Percentiles rank a stretch among this genome's conserved stretches.
Conservation (phyloP, 1,140 invertebrate genomes). For the Drosophila virilis region DNA sequence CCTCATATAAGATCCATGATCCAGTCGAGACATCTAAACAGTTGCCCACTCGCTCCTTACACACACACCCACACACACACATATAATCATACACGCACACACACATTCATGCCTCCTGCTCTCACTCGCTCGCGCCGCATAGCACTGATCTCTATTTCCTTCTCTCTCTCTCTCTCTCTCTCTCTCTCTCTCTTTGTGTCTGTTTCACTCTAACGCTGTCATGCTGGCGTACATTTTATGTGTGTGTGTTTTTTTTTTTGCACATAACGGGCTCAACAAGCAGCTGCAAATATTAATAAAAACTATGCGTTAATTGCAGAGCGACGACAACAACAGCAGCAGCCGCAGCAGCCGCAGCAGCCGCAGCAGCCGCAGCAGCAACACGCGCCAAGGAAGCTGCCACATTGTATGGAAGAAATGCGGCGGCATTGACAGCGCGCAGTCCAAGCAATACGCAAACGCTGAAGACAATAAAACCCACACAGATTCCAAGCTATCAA, state of each 20-base stretch:
- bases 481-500: conserved; percentile 82
- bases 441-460: conserved; percentile 16
- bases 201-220: conserved; percentile 39
- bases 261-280: conserved; percentile 18
- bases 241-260: conserved; percentile 30
- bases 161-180: conserved; percentile 5
- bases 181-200: conserved; percentile 16
- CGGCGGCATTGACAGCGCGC: conserved; percentile 29
- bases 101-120: background rate
- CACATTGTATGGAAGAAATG: conserved; percentile 3
- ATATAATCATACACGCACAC: background rate
- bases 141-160: conserved; percentile 7
- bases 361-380: conserved; percentile 26
- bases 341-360: conserved; percentile 32
- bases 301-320: conserved; percentile 40
- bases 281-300: conserved; percentile 10
- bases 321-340: conserved; percentile 21
- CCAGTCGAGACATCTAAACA: background rate
- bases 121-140: conserved; percentile 7
- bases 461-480: conserved; percentile 71
- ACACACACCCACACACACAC: background rate
- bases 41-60: background rate
- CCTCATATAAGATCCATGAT: background rate
- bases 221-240: conserved; percentile 41
- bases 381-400: conserved; percentile 30